phyloP scores from a whole-genome alignment of 2,797 vertebrate genomes.

The Atherinosoma microstoma region DNA sequence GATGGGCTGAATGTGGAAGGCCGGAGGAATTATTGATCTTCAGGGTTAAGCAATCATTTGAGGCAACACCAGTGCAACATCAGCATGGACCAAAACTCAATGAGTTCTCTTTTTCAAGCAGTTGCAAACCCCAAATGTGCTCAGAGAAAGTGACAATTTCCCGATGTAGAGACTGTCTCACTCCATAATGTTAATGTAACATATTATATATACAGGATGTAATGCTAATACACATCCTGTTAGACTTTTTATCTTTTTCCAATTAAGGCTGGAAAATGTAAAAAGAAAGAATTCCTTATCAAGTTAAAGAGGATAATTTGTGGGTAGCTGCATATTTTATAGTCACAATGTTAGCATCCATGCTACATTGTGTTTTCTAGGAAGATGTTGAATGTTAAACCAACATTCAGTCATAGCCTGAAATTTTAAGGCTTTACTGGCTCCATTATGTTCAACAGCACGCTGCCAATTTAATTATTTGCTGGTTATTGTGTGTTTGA shows the following conservation, averaged over 20 bases:
- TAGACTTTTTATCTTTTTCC: too few relatives aligned
- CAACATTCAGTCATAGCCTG: background rate
- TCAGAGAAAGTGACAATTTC: too few relatives aligned
- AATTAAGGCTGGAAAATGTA: background rate
- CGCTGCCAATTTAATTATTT: background rate
- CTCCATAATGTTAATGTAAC: too few relatives aligned
- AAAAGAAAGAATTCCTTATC: background rate
- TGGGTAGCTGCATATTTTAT: background rate
- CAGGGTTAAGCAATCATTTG: background rate
- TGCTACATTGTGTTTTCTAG: background rate
- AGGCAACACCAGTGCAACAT: background rate
- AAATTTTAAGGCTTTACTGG: background rate
- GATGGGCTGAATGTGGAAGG: background rate
- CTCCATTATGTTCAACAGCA: background rate
- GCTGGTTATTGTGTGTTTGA: background rate
- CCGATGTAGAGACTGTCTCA: too few relatives aligned
- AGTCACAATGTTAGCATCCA: background rate
- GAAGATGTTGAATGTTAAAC: background rate
- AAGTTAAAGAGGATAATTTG: background rate
- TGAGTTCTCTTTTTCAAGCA: background rate
- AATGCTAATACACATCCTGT: too few relatives aligned
- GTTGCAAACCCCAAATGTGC: too few relatives aligned
- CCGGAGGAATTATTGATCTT: too few relatives aligned
- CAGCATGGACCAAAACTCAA: background rate
- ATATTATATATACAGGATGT: too few relatives aligned